Percentiles rank a stretch among this genome's conserved stretches.
These are phyloP conservation scores for Drosophila melanogaster DNA, from an alignment of 1,140 invertebrate genomes.

Conservation along the genomic window DNA sequence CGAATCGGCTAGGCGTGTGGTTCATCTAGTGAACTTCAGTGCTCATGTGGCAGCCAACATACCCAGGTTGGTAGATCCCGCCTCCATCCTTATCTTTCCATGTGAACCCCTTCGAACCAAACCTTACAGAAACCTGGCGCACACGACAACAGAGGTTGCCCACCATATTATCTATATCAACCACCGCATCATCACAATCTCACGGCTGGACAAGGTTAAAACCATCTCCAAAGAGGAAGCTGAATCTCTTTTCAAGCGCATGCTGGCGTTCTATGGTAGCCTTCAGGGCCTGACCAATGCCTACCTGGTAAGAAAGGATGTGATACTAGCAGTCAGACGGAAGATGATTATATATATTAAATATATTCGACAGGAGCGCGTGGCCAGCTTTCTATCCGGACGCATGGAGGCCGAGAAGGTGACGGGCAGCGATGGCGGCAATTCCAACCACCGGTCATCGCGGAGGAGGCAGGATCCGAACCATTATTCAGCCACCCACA, in stretches of 20 bases:
- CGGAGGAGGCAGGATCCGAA: conserved; percentile 67
- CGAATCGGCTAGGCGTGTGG: conserved; percentile 90
- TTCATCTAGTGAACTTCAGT: conserved; percentile 90
- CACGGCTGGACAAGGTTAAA: conserved; percentile 74
- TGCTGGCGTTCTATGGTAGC: conserved; percentile 69
- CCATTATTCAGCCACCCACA: conserved; percentile 69
- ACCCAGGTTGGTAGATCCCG: conserved; percentile 84
- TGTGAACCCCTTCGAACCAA: background rate
- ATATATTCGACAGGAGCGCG: conserved; percentile 61
- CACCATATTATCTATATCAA: conserved; percentile 77
- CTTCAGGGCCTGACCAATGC: conserved; percentile 69
- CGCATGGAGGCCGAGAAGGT: conserved; percentile 83
- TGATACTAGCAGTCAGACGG: background rate
- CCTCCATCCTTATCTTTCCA: background rate
- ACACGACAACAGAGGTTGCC: conserved; percentile 75
- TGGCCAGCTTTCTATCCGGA: conserved; percentile 78
- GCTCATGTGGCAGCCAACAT: conserved; percentile 86
- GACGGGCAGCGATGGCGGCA: conserved; percentile 62
- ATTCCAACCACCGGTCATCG: conserved; percentile 46
- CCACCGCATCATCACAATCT: conserved; percentile 75
- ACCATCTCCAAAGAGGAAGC: conserved; percentile 78
- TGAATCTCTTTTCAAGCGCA: conserved; percentile 74
- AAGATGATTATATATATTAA: background rate
- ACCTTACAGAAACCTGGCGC: conserved; percentile 59
- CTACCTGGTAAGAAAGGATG: conserved; percentile 60